Evolutionary conservation across 2,113 vertebrate genomes (phyloP).

Genomic region (Gorsachius goisagi): DNA sequence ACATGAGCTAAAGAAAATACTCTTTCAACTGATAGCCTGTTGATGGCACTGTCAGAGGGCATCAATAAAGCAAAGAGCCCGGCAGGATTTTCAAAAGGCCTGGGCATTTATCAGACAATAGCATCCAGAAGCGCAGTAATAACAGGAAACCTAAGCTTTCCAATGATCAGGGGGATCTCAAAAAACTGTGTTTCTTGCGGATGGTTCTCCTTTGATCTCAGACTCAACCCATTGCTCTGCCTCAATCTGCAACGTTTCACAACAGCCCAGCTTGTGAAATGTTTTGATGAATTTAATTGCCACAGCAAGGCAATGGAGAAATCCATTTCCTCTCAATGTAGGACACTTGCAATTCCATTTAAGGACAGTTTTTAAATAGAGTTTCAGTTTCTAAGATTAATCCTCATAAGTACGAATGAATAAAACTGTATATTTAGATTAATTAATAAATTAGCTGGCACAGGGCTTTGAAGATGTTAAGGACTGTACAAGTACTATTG

Average conservation of each 20-base stretch:
- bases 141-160: not conserved
- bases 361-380: not conserved
- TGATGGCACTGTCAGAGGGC: not conserved
- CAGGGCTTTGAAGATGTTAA: not conserved
- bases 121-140: not conserved
- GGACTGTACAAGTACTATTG: not conserved
- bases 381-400: slow-evolving; percentile 2
- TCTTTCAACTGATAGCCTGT: not conserved
- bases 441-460: slow-evolving; percentile 24
- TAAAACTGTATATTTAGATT: not conserved
- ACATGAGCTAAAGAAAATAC: not conserved
- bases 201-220: not conserved
- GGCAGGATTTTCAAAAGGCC: not conserved
- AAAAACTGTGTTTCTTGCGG: not conserved
- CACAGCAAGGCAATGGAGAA: not conserved
- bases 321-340: not conserved
- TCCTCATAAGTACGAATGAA: not conserved
- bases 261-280: not conserved
- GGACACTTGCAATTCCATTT: not conserved
- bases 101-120: not conserved
- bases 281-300: not conserved
- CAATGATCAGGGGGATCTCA: not conserved
- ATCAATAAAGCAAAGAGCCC: not conserved
- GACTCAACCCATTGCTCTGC: not conserved
- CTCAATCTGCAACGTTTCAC: not conserved